These are phyloP conservation scores for Bradypodion pumilum DNA, from an alignment of 2,797 vertebrate species.

Conservation along the genomic window DNA sequence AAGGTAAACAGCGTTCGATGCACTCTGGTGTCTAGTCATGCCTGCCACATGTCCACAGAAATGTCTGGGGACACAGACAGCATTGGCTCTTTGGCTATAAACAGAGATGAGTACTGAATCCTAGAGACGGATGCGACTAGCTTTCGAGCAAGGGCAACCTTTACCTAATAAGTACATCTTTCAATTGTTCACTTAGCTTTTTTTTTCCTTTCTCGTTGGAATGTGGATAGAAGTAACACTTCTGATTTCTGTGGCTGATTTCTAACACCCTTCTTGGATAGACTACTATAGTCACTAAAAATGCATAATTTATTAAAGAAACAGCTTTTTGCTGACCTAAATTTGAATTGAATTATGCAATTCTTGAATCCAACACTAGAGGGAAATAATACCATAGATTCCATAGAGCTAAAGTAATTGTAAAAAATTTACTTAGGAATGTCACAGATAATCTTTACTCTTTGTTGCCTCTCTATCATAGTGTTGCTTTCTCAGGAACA, in stretches of 20 bases:
- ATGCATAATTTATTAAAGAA: neutral
- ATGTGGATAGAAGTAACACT: no score
- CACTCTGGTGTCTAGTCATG: no score
- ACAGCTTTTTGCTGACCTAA: neutral
- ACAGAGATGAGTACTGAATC: no score
- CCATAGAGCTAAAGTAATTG: constrained; percentile 3
- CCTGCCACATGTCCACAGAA: no score
- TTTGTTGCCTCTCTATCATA: neutral
- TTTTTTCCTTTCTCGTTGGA: no score
- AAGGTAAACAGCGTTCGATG: no score
- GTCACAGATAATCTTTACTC: neutral
- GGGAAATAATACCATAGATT: constrained; percentile 32
- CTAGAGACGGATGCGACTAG: no score
- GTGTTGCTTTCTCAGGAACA: neutral
- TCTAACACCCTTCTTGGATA: neutral
- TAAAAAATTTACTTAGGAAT: neutral
- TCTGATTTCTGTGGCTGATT: neutral
- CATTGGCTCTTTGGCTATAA: no score
- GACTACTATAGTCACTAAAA: neutral
- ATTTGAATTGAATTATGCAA: constrained; percentile 16
- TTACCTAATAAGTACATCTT: no score
- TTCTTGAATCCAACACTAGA: constrained; percentile 34
- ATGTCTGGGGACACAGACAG: no score
- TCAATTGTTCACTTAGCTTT: no score
- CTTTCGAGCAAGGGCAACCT: no score